Evolutionary conservation across 2,888 invertebrate genomes (phyloP).

Genomic region (Cataglyphis altisquamis): DNA sequence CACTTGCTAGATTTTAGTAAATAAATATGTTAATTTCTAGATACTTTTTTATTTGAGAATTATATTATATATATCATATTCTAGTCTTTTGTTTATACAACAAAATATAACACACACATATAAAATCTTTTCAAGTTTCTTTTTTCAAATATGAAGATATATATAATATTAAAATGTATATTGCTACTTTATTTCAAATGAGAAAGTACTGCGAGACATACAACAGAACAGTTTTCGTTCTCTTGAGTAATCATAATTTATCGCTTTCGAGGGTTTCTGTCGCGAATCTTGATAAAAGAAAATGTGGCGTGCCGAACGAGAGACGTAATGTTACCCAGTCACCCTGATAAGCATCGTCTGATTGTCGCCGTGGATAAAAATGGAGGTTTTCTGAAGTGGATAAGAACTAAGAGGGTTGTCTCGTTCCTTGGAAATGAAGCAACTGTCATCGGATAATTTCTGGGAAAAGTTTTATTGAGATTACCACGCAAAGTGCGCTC

Average conservation of each 20-base stretch:
- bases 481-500: not conserved
- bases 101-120: not conserved
- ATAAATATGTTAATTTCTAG: not conserved
- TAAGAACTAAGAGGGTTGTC: not conserved
- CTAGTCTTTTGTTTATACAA: not conserved
- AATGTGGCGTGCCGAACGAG: slow-evolving; percentile 18
- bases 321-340: slow-evolving; percentile 5
- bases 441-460: not conserved
- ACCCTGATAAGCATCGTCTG: slow-evolving; percentile 11
- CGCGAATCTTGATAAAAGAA: slow-evolving; percentile 16
- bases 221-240: not conserved
- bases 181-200: not conserved
- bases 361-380: not conserved
- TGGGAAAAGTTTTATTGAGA: not conserved
- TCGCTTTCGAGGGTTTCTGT: not conserved
- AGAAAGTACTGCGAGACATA: not conserved
- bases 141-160: not conserved
- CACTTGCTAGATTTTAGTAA: not conserved
- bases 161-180: not conserved
- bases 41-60: not conserved
- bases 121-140: not conserved
- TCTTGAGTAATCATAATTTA: not conserved
- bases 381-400: not conserved
- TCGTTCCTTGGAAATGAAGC: not conserved
- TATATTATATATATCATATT: not conserved